Evolutionary conservation across 2,113 vertebrate genomes (phyloP).

Genomic region (Centrocercus urophasianus): DNA sequence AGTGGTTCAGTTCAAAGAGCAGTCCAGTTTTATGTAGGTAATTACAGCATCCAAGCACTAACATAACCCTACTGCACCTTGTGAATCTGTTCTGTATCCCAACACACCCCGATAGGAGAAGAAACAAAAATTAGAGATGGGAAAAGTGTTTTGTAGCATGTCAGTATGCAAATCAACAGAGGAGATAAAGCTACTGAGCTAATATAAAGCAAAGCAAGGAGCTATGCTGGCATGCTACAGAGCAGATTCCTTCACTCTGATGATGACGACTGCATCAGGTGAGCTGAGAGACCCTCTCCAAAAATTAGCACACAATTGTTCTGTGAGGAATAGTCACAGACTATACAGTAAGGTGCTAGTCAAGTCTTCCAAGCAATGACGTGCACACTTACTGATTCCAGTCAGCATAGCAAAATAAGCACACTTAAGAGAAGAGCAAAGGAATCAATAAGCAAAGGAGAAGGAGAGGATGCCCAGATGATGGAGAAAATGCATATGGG

Average conservation of each 20-base stretch:
- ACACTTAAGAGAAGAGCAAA: not conserved
- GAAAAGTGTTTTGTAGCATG: not conserved
- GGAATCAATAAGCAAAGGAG: not conserved
- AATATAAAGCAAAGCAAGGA: not conserved
- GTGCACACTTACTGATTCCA: not conserved
- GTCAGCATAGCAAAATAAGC: not conserved
- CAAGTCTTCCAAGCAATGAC: not conserved
- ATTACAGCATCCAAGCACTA: not conserved
- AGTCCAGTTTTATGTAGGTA: not conserved
- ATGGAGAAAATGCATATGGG: not conserved
- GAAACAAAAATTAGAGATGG: not conserved
- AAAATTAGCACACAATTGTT: rapidly evolving
- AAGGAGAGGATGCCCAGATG: not conserved
- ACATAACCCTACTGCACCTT: not conserved
- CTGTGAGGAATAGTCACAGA: not conserved
- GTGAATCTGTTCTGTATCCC: not conserved
- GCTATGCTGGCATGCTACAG: not conserved
- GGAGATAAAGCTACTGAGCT: not conserved
- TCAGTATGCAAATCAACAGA: not conserved
- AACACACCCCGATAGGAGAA: not conserved
- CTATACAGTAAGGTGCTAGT: not conserved
- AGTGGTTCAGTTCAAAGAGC: not conserved
- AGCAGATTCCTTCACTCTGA: not conserved
- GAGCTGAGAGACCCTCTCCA: not conserved
- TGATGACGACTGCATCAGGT: not conserved